Conservation (phyloP, 2,888 invertebrate species). For the Panzeria rudis region DNA sequence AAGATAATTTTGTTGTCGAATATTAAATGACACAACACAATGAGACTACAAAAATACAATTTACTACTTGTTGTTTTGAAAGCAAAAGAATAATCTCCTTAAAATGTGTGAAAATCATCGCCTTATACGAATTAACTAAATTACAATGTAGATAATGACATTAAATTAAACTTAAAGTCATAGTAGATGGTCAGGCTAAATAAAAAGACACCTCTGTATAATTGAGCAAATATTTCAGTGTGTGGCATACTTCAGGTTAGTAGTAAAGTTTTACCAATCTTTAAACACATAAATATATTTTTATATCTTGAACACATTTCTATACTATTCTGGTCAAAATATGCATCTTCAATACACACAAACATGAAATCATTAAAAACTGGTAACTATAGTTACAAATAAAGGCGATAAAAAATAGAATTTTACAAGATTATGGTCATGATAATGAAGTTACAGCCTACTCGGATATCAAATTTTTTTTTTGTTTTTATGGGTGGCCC, state of each 20-base stretch:
- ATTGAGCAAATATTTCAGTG: conserved; percentile 21
- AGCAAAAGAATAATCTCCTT: conserved; percentile 2
- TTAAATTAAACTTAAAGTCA: conserved; percentile 64
- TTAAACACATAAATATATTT: neutral
- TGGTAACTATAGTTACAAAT: conserved; percentile 19
- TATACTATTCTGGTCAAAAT: neutral
- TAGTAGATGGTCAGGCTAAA: conserved; percentile 22
- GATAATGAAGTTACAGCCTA: conserved; percentile 62
- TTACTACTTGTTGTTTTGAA: conserved; percentile 26
- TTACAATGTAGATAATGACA: conserved; percentile 63
- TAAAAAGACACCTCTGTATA: conserved; percentile 19
- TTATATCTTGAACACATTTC: neutral
- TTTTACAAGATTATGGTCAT: conserved; percentile 26
- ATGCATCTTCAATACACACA: neutral
- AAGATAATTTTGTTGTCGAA: neutral
- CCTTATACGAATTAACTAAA: conserved; percentile 58
- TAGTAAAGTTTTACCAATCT: neutral
- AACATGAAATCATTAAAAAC: neutral
- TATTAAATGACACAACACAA: neutral
- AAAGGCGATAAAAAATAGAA: conserved; percentile 15
- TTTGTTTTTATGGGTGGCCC: conserved; percentile 82
- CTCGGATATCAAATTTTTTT: conserved; percentile 68
- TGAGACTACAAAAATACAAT: neutral
- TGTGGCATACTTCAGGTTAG: neutral
- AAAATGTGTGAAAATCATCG: conserved; percentile 67